Base-by-base conservation (phyloP, 2,888 invertebrate species). In the Caradrina kadenii region DNA sequence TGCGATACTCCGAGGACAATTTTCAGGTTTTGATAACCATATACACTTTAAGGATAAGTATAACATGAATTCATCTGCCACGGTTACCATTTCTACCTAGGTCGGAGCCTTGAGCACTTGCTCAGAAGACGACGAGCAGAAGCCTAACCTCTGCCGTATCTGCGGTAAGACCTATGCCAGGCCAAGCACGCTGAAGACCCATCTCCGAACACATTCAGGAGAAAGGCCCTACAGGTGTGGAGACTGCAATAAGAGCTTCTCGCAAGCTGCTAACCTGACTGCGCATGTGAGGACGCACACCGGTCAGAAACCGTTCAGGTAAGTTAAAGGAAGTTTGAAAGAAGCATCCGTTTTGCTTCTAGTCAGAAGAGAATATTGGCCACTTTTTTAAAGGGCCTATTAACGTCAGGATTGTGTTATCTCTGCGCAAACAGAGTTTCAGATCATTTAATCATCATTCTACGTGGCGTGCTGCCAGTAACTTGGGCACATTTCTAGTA, bases 141-240 rank as follows among this genome's bases (percentile, higher is more conserved):
- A 98, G 87, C 98, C 98, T 0, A 99, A 99, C 92, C 96, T 99
- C 50, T 99, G 99, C 89, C 96, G 99, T 39, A 98, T 99, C 77
- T 99, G 99, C 90, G 99, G 99, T 82, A 99, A 99, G 95, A 99
- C 99, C 0, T 99, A 99, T 94, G 99, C 99, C 0, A 96, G 99
- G 5, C 99, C 99, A 0, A 99, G 99, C 93, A 99, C 99, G 0
- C 95, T 99, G 76, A 99, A 99, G 96, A 99, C 99, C 0, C 99
- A 99, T 93, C 96, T 99, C 68, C 96, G 99, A 64, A 99, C 99
- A 0, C 99, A 99, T 92, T 98, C 98, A 4, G 99, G 99, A 0
- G 99, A 99, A 92, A 97, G 99, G 84, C 99, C 99, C 0, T 95
- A 98, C 93, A 96, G 98, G 68, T 99, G 99, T 91, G 97, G 98